These are phyloP conservation scores for Pitangus sulphuratus DNA, from an alignment of 2,797 vertebrate species.

Conservation along the genomic window DNA sequence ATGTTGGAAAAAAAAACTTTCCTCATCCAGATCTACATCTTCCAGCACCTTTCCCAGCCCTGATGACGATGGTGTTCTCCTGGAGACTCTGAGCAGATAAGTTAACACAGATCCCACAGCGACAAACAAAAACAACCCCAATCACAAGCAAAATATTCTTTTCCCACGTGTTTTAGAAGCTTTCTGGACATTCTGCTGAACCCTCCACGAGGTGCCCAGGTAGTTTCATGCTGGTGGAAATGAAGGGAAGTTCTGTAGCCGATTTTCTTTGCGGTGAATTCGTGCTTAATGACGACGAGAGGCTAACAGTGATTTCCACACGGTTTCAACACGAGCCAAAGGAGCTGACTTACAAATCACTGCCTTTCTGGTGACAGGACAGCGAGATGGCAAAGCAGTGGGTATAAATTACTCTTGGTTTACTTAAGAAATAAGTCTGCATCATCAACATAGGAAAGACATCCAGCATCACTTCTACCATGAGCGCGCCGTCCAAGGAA, in stretches of 20 bases:
- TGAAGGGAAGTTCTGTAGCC: background rate
- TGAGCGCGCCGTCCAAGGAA: conserved; percentile 17
- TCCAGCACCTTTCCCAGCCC: background rate
- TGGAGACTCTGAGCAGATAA: background rate
- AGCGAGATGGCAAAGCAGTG: background rate
- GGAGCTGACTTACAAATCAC: background rate
- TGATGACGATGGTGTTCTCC: background rate
- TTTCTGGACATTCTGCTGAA: background rate
- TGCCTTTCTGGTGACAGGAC: background rate
- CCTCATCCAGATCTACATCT: background rate
- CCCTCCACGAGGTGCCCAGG: background rate
- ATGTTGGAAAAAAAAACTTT: background rate
- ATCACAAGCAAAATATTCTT: background rate
- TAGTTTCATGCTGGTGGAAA: background rate
- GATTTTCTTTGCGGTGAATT: background rate
- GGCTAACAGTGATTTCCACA: background rate
- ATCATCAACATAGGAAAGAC: conserved; percentile 43
- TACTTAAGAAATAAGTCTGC: conserved; percentile 27
- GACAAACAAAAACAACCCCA: background rate
- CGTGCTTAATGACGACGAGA: background rate
- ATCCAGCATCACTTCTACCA: conserved; percentile 48
- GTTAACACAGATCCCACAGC: background rate
- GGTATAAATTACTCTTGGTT: conserved; percentile 10
- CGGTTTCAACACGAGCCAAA: background rate
- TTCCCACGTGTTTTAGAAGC: background rate